A percentile compares a stretch with the other conserved stretches of the same genome.
Conservation (phyloP, 2,797 vertebrate species). For the Botia kubotai region DNA sequence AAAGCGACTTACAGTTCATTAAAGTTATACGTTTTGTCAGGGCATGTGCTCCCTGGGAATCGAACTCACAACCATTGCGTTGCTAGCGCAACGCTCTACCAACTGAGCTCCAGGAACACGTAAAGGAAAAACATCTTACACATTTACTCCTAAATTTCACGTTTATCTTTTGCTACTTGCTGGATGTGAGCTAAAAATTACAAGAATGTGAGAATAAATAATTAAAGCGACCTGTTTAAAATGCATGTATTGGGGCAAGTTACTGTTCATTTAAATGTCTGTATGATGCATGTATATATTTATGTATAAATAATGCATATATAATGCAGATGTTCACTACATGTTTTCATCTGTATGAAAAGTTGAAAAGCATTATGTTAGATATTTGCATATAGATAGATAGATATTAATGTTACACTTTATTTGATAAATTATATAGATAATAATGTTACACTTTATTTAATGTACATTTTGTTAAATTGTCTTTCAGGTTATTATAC, state of each 20-base stretch:
- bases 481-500: constrained; percentile 90
- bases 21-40: too few relatives aligned
- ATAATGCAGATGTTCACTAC: too few relatives aligned
- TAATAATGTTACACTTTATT: background rate
- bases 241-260: background rate
- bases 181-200: background rate
- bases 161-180: background rate
- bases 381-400: too few relatives aligned
- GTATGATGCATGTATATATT: too few relatives aligned
- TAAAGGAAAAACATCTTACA: background rate
- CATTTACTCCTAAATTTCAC: too few relatives aligned
- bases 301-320: background rate
- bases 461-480: background rate
- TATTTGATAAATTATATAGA: background rate
- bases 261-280: background rate
- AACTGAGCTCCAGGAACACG: too few relatives aligned
- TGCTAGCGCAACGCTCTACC: too few relatives aligned
- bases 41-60: too few relatives aligned
- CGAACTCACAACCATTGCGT: too few relatives aligned
- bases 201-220: background rate
- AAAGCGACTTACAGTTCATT: too few relatives aligned
- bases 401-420: background rate
- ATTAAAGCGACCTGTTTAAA: background rate
- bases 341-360: too few relatives aligned
- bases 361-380: too few relatives aligned